Evolutionary conservation across 2,113 vertebrate genomes (phyloP), one percentile per base, ranked within the genome.

Genomic region (Cochlearius cochlearius): DNA sequence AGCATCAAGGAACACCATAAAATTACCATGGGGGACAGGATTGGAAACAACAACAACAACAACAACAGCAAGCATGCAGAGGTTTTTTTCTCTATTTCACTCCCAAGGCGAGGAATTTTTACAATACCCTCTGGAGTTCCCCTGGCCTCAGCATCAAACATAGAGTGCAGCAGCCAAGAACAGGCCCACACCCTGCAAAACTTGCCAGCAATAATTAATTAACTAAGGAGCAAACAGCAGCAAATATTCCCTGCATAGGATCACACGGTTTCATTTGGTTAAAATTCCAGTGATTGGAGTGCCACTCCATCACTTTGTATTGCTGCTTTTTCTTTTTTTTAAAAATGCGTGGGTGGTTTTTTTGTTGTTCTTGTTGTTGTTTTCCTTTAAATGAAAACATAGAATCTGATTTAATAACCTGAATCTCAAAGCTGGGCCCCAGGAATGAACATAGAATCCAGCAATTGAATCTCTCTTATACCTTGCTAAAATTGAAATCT

Each of bases 201-300:
- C 96, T 96, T 96, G 96, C 95, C 96, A 97, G 93, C 93, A 95
- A 94, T 94, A 96, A 97, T 97, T 97, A 97, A 96, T 97, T 97
- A 96, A 94, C 94, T 86, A 75, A 91, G 94, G 39, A 97, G 95
- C 64, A 97, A 97, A 97, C 94, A 96, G 93, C 91, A 97, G 91
- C 94, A 96, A 96, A 97, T 96, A 96, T 96, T 96, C 94, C 77
- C 69, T 84, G 64, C 90, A 95, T 29, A 89, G 94, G 87, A 95
- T 96, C 96, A 96, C 95, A 96, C 30, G 0, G 89, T 88, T 96
- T 97, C 87, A 94, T 96, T 95, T 96, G 92, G 87, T 96, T 96
- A n/a, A 85, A 79, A 79, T 95, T 96, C 96, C 96, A 94, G 74
- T 81, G 83, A 95, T 86, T 93, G 92, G 95, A 95, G 83, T 96